Base-by-base conservation (phyloP, 2,797 vertebrate species). In the Trichosurus vulpecula region DNA sequence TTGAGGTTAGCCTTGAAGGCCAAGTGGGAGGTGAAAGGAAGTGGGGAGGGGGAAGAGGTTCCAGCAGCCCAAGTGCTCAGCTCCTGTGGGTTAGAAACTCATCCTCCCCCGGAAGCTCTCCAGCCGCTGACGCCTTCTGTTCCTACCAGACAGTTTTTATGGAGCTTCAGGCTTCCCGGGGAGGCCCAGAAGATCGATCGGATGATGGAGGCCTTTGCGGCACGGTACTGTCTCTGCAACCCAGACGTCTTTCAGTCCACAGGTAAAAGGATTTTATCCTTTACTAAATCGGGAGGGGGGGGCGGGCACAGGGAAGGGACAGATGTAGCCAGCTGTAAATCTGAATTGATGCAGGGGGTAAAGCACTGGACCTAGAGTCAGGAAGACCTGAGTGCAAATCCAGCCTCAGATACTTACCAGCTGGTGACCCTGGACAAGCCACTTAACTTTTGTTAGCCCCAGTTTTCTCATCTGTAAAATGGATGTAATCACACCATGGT, bases 151-250 rank as follows among this genome's bases (percentile, higher is more conserved):
- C 99, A 99, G 98, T 99, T 99, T 96, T 98, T 99, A 52, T 99
- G 99, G 99, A 99, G 99, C 96, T 99, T 99, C 98, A 99, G 99
- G 91, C 98, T 99, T 94, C 99, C 99, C 0, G 99, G 99, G 0
- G 99, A 99, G 96, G 99, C 99, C 0, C 99, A 99, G 98, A 99
- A 99, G 98, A 99, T 99, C 1, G 99, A 99, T 96, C 99, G 99
- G n/a, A 99, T 99, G 99, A 99, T 99, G 99, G 99, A 99, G 94
- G 98, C 99, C 12, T 99, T 99, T n/a, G 99, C 99, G 51, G 98
- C 96, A 0, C 99, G 99, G 61, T 99, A 99, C 98, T 99, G 99
- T 81, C 98, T 99, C 95, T 99, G 99, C 96, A 99, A 99, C 97
- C 90, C 98, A 0, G 97, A 98, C 0, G 99, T 99, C 96, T 99